Percentiles rank a stretch among this genome's conserved stretches.
Conservation (phyloP, 2,888 invertebrate species). For the Chirona hameri region DNA sequence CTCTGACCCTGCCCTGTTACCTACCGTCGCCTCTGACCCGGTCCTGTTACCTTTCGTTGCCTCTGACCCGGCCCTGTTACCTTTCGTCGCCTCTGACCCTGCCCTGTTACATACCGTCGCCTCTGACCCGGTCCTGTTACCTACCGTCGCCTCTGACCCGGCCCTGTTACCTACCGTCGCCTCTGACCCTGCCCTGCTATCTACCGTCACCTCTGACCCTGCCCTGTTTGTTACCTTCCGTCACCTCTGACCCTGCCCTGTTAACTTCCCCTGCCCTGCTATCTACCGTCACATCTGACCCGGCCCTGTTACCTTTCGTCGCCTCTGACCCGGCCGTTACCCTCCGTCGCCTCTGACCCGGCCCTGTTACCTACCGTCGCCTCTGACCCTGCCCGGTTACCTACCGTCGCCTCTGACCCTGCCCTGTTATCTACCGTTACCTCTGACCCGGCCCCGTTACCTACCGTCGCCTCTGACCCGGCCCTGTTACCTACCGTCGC, state of each 20-base stretch:
- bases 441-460: no score
- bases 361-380: no score
- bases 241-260: background rate
- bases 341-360: background rate
- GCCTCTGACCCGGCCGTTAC: no score
- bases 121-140: background rate
- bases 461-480: background rate
- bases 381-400: no score
- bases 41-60: background rate
- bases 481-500: no score
- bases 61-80: background rate
- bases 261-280: no score
- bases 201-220: no score
- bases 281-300: background rate
- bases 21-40: no score
- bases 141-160: no score
- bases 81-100: no score
- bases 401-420: background rate
- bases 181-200: background rate
- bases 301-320: no score
- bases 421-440: no score
- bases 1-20: background rate
- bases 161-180: background rate
- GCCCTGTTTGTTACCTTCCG: background rate
- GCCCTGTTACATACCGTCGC: background rate